Evolutionary conservation across 2,113 vertebrate species (phyloP).

Genomic region (Ceyx margarethae): DNA sequence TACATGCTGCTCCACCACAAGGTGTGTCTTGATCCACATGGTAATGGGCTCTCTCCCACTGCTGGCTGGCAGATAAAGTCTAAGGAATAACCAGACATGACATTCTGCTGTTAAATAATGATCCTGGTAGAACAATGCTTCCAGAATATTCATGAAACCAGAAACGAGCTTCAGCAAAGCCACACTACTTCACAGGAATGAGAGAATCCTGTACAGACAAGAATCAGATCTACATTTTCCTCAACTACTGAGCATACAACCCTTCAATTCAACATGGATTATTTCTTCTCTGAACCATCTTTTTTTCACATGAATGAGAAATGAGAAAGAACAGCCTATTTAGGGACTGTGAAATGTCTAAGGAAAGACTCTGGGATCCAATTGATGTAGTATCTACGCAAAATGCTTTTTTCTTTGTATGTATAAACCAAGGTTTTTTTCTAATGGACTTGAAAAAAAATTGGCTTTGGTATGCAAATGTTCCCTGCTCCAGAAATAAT

Average conservation of each 20-base stretch:
- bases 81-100: slow-evolving; percentile 47
- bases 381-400: background rate
- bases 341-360: background rate
- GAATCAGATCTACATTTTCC: background rate
- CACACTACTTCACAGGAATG: background rate
- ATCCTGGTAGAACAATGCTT: background rate
- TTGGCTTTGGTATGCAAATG: background rate
- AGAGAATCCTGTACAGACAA: background rate
- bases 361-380: background rate
- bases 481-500: background rate
- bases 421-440: background rate
- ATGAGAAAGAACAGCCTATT: background rate
- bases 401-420: background rate
- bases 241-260: background rate
- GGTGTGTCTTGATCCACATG: slow-evolving; percentile 67
- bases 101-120: background rate
- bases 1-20: slow-evolving; percentile 85
- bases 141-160: background rate
- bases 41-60: slow-evolving; percentile 84
- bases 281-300: background rate
- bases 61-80: slow-evolving; percentile 83
- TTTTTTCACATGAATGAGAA: background rate
- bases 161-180: background rate
- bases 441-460: background rate
- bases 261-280: background rate